These are phyloP conservation scores for Tribolium castaneum DNA, from an alignment of 1,140 invertebrate species.

Conservation along the genomic window DNA sequence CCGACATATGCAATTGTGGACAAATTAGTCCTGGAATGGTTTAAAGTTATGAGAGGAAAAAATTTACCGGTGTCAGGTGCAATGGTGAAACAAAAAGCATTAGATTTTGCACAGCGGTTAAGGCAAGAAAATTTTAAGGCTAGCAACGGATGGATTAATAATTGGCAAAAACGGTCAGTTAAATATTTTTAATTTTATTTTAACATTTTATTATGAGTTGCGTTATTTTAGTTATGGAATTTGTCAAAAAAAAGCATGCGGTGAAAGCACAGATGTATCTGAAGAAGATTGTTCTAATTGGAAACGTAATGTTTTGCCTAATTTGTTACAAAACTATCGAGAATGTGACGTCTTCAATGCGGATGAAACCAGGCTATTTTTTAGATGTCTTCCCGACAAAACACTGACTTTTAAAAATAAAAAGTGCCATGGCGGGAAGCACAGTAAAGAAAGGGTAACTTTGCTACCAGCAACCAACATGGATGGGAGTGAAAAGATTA, in stretches of 20 bases:
- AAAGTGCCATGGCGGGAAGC: slow-evolving; percentile 52
- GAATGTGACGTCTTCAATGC: slow-evolving; percentile 63
- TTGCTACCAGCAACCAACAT: slow-evolving; percentile 62
- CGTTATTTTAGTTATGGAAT: neutral
- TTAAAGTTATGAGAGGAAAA: slow-evolving; percentile 42
- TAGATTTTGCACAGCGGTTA: slow-evolving; percentile 44
- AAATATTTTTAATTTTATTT: neutral
- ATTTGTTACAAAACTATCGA: slow-evolving; percentile 43
- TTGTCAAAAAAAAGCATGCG: slow-evolving; percentile 25
- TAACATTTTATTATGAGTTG: neutral
- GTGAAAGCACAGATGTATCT: neutral
- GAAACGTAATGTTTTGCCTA: slow-evolving; percentile 25
- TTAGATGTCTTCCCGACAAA: slow-evolving; percentile 58
- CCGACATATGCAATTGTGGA: slow-evolving; percentile 46
- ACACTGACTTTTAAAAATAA: slow-evolving; percentile 49
- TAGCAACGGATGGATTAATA: slow-evolving; percentile 50
- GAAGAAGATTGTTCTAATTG: neutral
- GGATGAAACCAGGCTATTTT: slow-evolving; percentile 65
- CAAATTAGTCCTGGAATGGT: slow-evolving; percentile 47
- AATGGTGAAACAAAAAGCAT: slow-evolving; percentile 48
- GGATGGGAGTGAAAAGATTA: slow-evolving; percentile 63
- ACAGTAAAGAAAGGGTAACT: slow-evolving; percentile 63
- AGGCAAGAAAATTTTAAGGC: slow-evolving; percentile 42
- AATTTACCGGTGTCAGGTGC: slow-evolving; percentile 45
- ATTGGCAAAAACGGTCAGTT: slow-evolving; percentile 35